These are phyloP conservation scores for Chelonus formosanus DNA, from an alignment of 2,888 invertebrate genomes.

Conservation along the genomic window DNA sequence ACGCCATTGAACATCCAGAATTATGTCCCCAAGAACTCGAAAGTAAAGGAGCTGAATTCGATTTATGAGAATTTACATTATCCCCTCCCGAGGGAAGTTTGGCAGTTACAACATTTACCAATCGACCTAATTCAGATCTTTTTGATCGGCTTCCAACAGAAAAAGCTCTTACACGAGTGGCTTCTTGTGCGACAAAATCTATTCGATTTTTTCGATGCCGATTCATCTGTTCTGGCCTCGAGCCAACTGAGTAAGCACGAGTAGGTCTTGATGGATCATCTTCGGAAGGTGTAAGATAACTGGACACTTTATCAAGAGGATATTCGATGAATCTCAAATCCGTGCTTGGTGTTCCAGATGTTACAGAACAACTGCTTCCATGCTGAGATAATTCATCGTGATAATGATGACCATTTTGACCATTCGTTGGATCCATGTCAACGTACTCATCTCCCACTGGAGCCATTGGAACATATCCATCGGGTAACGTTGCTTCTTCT, in stretches of 20 bases:
- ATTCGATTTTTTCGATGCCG: constrained; percentile 65
- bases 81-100: constrained; percentile 56
- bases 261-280: constrained; percentile 75
- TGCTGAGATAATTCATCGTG: constrained; percentile 68
- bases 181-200: constrained; percentile 64
- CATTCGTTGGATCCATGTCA: constrained; percentile 69
- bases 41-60: constrained; percentile 76
- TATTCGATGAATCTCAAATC: constrained; percentile 80
- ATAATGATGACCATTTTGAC: constrained; percentile 57
- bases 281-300: constrained; percentile 74
- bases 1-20: constrained; percentile 67
- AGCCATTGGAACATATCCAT: constrained; percentile 77
- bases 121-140: constrained; percentile 60
- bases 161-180: constrained; percentile 76
- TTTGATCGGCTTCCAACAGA: constrained; percentile 79
- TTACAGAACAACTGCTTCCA: constrained; percentile 77
- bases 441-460: constrained; percentile 70
- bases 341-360: constrained; percentile 84
- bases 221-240: constrained; percentile 75
- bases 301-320: constrained; percentile 81
- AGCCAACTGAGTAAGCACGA: constrained; percentile 87
- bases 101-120: constrained; percentile 53
- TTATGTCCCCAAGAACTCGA: constrained; percentile 66
- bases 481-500: constrained; percentile 65
- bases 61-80: constrained; percentile 66